Evolutionary conservation across 2,888 invertebrate species (phyloP).

Genomic region (Elysia crispata): DNA sequence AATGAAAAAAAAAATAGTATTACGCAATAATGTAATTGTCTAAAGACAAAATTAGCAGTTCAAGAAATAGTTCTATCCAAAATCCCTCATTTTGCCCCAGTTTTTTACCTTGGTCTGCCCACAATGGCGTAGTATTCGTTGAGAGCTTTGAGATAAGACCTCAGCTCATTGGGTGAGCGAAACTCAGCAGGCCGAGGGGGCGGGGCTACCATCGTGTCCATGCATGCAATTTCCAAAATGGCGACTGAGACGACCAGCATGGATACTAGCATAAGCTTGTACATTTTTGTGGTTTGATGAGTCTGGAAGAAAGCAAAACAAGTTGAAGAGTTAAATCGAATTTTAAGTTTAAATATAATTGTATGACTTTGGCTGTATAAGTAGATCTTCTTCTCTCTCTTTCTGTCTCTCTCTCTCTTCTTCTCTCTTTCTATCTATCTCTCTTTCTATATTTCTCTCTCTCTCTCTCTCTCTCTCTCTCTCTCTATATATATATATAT

Average conservation of each 20-base stretch:
- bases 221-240: conserved; percentile 59
- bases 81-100: not conserved
- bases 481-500: too few relatives aligned
- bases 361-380: not conserved
- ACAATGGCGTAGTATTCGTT: conserved; percentile 80
- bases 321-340: not conserved
- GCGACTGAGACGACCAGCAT: conserved; percentile 57
- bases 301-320: not conserved
- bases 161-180: conserved; percentile 79
- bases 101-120: conserved; percentile 79
- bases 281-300: conserved; percentile 47
- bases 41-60: too few relatives aligned
- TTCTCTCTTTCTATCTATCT: too few relatives aligned
- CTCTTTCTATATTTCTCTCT: too few relatives aligned
- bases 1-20: too few relatives aligned
- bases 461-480: too few relatives aligned
- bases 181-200: conserved; percentile 78
- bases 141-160: conserved; percentile 79
- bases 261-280: conserved; percentile 51
- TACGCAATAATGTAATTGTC: too few relatives aligned
- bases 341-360: not conserved
- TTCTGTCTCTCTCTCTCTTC: too few relatives aligned
- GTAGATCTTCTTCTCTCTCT: not conserved
- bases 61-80: too few relatives aligned
- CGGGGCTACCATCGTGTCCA: conserved; percentile 68